Percentiles rank a stretch among this genome's conserved stretches.
phyloP scores from a whole-genome alignment of 2,113 vertebrate genomes.

The Mesoclemmys tuberculata region DNA sequence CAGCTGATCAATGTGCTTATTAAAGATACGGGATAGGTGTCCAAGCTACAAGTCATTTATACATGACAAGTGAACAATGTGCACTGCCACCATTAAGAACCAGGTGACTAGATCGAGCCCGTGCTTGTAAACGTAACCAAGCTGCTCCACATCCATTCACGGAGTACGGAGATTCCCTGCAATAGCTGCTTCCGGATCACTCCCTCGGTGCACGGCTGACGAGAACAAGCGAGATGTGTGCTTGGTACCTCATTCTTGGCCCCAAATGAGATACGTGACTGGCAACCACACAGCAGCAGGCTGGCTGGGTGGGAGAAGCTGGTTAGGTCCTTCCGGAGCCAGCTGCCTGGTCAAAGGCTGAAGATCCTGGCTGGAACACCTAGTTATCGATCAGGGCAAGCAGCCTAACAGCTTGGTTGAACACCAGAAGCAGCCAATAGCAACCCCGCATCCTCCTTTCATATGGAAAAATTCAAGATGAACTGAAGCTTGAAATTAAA shows the following conservation, averaged over 20 bases:
- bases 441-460: rapidly evolving
- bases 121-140: neutral
- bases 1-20: neutral
- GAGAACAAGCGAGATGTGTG: neutral
- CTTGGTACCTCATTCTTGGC: neutral
- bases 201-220: neutral
- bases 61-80: neutral
- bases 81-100: neutral
- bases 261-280: neutral
- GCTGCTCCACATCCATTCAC: neutral
- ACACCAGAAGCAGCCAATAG: rapidly evolving
- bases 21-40: neutral
- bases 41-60: neutral
- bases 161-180: neutral
- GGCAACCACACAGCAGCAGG: neutral
- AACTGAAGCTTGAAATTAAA: conserved; percentile 41
- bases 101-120: rapidly evolving
- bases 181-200: too few species aligned
- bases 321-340: neutral
- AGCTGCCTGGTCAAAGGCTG: neutral
- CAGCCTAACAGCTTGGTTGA: neutral
- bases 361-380: neutral
- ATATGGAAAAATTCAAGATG: neutral
- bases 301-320: neutral
- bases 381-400: neutral